phyloP scores from a whole-genome alignment of 2,888 invertebrate species.

The Gnatocerus cornutus region DNA sequence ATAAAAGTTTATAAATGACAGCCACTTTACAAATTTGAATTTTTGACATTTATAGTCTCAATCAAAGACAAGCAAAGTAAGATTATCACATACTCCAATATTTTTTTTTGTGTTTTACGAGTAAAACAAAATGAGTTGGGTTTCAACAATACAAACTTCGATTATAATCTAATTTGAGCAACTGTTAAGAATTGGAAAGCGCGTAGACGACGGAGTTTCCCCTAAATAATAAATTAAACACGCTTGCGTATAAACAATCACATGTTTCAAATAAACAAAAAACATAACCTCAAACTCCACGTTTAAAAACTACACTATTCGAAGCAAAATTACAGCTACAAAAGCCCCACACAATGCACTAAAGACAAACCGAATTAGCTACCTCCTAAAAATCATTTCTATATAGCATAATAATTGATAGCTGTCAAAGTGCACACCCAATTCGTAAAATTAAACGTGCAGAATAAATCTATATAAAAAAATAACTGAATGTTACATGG shows the following conservation, averaged over 20 bases:
- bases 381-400: conserved; percentile 3
- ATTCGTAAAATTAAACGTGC: conserved; percentile 37
- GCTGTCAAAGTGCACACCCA: conserved; percentile 63
- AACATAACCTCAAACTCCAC: conserved; percentile 56
- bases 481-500: conserved; percentile 18
- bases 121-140: too few relatives aligned
- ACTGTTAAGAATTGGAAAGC: too few relatives aligned
- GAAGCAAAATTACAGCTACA: conserved; percentile 2
- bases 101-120: too few relatives aligned
- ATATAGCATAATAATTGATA: conserved; percentile 37
- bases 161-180: too few relatives aligned
- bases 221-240: conserved; percentile 47
- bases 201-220: too few relatives aligned
- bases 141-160: too few relatives aligned
- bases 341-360: not conserved
- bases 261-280: conserved; percentile 61
- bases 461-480: conserved; percentile 21
- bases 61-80: too few relatives aligned
- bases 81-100: too few relatives aligned
- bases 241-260: conserved; percentile 61
- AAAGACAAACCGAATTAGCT: conserved; percentile 10
- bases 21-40: too few relatives aligned
- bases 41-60: too few relatives aligned
- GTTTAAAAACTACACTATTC: not conserved
- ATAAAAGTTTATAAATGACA: too few relatives aligned